A percentile compares a stretch with the other conserved stretches of the same genome.
phyloP scores from a whole-genome alignment of 2,113 vertebrate genomes.

The Brachionichthys hirsutus region DNA sequence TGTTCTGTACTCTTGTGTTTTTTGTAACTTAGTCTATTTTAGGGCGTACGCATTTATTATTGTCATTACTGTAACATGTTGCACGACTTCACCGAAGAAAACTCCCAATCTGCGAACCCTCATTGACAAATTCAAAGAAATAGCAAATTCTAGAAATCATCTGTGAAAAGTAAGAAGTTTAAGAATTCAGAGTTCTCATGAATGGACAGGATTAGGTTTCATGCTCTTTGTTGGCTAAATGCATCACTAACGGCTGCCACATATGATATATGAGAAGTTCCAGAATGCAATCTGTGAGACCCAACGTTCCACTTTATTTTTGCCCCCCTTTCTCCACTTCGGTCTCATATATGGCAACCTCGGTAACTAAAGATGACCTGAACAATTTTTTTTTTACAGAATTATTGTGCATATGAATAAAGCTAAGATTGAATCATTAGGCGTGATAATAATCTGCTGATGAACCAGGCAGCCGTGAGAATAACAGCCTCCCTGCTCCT shows the following conservation, averaged over 20 bases:
- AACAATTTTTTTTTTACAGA: slow-evolving; percentile 23
- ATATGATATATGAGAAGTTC: slow-evolving; percentile 14
- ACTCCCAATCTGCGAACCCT: no score
- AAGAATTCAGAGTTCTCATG: no score
- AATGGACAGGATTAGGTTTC: slow-evolving; percentile 68
- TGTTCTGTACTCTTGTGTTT: no score
- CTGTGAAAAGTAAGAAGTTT: no score
- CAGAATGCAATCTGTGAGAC: slow-evolving; percentile 44
- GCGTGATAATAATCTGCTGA: slow-evolving; percentile 71
- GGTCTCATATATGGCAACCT: slow-evolving; percentile 29
- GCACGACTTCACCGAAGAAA: no score
- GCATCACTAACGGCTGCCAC: slow-evolving; percentile 20
- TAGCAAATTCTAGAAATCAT: no score
- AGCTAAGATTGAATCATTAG: slow-evolving; percentile 18
- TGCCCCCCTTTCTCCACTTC: slow-evolving; percentile 1
- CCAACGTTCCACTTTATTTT: slow-evolving; percentile 31
- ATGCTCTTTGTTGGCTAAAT: slow-evolving; percentile 73
- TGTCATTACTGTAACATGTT: no score
- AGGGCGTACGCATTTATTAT: no score
- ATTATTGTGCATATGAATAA: slow-evolving; percentile 9
- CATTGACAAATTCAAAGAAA: no score
- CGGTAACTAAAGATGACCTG: slow-evolving; percentile 52
- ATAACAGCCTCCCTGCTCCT: slow-evolving; percentile 70
- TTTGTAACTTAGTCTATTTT: no score
- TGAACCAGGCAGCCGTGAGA: slow-evolving; percentile 53